Conservation (phyloP, 1,140 invertebrate species). For the Drosophila repletoides region DNA sequence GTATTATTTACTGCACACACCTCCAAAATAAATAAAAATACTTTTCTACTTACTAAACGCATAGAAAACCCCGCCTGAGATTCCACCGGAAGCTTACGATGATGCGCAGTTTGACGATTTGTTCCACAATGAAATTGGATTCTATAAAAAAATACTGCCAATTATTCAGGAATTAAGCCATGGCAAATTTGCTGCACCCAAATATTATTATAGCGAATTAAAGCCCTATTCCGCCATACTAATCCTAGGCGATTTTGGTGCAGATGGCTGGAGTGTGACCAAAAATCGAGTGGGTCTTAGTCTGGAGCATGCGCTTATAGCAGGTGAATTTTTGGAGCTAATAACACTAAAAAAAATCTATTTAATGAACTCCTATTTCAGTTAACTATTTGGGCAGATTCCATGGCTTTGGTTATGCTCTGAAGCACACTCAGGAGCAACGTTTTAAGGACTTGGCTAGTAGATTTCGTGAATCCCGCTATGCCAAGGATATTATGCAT, state of each 20-base stretch:
- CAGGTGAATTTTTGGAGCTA: conserved; percentile 12
- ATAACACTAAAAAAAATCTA: too few relatives aligned
- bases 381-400: conserved; percentile 65
- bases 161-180: conserved; percentile 38
- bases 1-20: too few relatives aligned
- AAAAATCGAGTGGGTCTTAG: conserved; percentile 48
- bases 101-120: conserved; percentile 44
- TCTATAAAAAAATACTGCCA: conserved; percentile 66
- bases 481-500: conserved; percentile 10
- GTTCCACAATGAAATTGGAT: conserved; percentile 69
- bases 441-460: conserved; percentile 12
- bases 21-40: too few relatives aligned
- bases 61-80: conserved; percentile 69
- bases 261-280: conserved; percentile 56
- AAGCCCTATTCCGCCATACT: conserved; percentile 31
- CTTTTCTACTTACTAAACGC: neutral
- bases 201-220: conserved; percentile 67
- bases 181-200: conserved; percentile 46
- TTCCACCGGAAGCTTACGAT: conserved; percentile 46
- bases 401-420: conserved; percentile 69
- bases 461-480: conserved; percentile 67
- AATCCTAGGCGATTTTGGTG: conserved; percentile 62
- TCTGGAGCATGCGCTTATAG: conserved; percentile 49
- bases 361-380: neutral
- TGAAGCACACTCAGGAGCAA: conserved; percentile 42